Evolutionary conservation across 2,113 vertebrate species (phyloP), one percentile per base, ranked within the genome.

Genomic region (Kobus ellipsiprymnus): DNA sequence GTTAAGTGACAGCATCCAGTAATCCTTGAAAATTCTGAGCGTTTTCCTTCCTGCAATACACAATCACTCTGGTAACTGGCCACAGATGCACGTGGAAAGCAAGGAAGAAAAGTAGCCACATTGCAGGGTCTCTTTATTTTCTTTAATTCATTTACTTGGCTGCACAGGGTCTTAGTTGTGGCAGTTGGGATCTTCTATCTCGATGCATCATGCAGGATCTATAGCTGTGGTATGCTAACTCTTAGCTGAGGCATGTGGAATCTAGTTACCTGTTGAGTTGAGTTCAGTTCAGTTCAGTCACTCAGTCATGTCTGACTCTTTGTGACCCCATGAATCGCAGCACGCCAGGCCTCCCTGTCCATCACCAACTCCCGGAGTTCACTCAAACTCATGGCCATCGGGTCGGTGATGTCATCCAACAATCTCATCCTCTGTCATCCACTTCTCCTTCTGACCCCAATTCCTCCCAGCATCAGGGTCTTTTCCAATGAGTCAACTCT

Each of bases 91-190:
- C 30, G 2, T 6, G 46, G 46, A 17, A 36, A 57, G 33, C 29
- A 25, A 19, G 55, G 33, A 50, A 50, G 23, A 81, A 62, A 23
- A 62, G 14, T 19, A 44, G 55, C 74, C 71, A 57, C 19, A 2
- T 15, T 15, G 7, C 74, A 84, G 7, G 23, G 4, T 40, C 54
- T 84, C 19, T 40, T 36, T 40, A 23, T 71, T 71, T 71, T 71
- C 19, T 40, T 71, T 71, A 71, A 21, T 71, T 71, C 10, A 40
- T 71, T 40, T 23, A 23, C 5, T 71, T 40, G 19, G 19, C n/a
- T 40, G n/a, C 19, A 12, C 17, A 71, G 0, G 10, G 5, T 71
- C 67, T 71, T 71, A 40, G n/a, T 12, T 23, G n/a, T 0, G 2
- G 21, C 67, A 40, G 10, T 9, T 71, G 4, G n/a, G 8, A 71